These are phyloP conservation scores for Bettongia penicillata DNA, from an alignment of 2,113 vertebrate species.

Conservation along the genomic window DNA sequence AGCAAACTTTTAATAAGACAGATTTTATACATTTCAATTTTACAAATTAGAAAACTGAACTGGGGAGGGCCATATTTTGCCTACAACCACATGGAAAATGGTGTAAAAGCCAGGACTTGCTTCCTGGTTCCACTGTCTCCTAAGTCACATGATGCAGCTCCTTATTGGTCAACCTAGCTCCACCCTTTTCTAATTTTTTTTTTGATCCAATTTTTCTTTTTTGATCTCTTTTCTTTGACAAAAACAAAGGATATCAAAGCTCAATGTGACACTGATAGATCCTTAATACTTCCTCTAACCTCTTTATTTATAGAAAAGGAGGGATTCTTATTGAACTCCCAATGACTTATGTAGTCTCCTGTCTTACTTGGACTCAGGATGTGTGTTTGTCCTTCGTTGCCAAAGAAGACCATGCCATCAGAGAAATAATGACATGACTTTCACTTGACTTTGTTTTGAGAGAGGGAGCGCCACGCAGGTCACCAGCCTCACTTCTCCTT, in stretches of 20 bases:
- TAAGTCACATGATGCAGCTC: not conserved
- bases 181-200: not conserved
- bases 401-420: too few relatives aligned
- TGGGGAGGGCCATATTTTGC: not conserved
- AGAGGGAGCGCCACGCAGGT: too few relatives aligned
- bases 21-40: not conserved
- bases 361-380: not conserved
- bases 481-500: too few relatives aligned
- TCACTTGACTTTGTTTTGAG: too few relatives aligned
- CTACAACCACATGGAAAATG: not conserved
- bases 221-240: not conserved
- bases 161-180: not conserved
- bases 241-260: not conserved
- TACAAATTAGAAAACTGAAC: not conserved
- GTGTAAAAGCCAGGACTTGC: not conserved
- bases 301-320: not conserved
- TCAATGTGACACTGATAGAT: not conserved
- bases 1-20: not conserved
- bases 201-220: not conserved
- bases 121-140: not conserved
- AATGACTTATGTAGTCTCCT: not conserved
- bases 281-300: not conserved
- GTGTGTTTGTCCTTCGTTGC: too few relatives aligned
- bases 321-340: not conserved
- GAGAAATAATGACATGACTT: too few relatives aligned